A percentile compares a stretch with the other conserved stretches of the same genome.
These are phyloP conservation scores for Pteropus rufus DNA, from an alignment of 2,797 vertebrate species.

Conservation along the genomic window DNA sequence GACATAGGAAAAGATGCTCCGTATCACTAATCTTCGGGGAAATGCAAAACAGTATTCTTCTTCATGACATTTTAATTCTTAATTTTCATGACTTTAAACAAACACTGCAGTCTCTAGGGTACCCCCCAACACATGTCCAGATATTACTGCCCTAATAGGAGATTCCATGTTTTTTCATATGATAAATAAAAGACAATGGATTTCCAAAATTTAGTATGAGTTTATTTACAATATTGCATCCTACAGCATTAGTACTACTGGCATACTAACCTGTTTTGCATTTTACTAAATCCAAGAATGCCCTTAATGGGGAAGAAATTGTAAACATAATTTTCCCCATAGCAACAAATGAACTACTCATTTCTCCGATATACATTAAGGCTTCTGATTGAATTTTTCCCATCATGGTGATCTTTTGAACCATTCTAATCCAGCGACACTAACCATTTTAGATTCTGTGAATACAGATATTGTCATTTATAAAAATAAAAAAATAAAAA, in stretches of 20 bases:
- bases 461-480: constrained; percentile 78
- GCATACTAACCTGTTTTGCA: background rate
- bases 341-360: constrained; percentile 78
- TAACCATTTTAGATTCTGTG: constrained; percentile 56
- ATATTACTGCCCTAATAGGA: background rate
- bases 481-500: constrained; percentile 65
- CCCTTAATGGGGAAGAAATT: background rate
- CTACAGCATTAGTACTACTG: background rate
- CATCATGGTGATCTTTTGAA: constrained; percentile 84
- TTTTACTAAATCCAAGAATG: constrained; percentile 31
- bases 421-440: constrained; percentile 85
- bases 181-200: background rate
- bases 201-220: constrained; percentile 18
- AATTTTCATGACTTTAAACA: background rate
- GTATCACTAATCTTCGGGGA: background rate
- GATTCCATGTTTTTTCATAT: background rate
- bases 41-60: background rate
- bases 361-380: constrained; percentile 85
- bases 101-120: background rate
- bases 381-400: constrained; percentile 83
- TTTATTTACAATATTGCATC: background rate
- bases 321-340: constrained; percentile 25
- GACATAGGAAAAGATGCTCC: background rate
- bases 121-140: background rate
- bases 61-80: background rate